Conservation (phyloP, 2,113 vertebrate species). For the Pithys albifrons region DNA sequence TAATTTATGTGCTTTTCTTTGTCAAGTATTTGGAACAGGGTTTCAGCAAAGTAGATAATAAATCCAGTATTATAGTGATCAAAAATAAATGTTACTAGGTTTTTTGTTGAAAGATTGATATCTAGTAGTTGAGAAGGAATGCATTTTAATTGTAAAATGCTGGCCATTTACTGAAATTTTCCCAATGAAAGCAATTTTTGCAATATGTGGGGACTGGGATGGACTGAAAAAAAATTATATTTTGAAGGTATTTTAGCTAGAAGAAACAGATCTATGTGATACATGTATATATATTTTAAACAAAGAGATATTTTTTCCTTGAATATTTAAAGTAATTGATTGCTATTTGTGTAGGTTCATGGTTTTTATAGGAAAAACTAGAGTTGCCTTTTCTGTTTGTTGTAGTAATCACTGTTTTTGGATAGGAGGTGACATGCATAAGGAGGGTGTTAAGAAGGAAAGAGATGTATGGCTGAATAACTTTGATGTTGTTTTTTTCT, state of each 20-base stretch:
- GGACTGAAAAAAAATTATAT: background rate
- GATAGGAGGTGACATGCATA: conserved; percentile 36
- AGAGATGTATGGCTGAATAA: conserved; percentile 47
- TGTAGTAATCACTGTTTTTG: conserved; percentile 16
- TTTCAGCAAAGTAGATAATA: background rate
- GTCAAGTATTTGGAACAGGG: background rate
- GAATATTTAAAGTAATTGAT: background rate
- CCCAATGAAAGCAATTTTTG: background rate
- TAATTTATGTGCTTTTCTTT: background rate
- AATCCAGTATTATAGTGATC: background rate
- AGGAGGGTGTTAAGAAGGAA: conserved; percentile 66
- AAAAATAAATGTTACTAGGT: background rate
- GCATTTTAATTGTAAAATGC: background rate
- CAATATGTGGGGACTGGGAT: background rate
- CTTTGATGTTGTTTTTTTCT: conserved; percentile 48
- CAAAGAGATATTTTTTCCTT: background rate
- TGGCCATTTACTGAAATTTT: background rate
- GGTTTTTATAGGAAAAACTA: background rate
- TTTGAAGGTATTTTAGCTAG: background rate
- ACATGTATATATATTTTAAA: background rate
- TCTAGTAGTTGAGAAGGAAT: background rate
- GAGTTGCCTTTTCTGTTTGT: conserved; percentile 22
- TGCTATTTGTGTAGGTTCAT: background rate
- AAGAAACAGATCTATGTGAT: background rate
- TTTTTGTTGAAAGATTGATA: background rate